phyloP scores from a whole-genome alignment of 2,888 invertebrate genomes.

The Eupithecia pulchellata region DNA sequence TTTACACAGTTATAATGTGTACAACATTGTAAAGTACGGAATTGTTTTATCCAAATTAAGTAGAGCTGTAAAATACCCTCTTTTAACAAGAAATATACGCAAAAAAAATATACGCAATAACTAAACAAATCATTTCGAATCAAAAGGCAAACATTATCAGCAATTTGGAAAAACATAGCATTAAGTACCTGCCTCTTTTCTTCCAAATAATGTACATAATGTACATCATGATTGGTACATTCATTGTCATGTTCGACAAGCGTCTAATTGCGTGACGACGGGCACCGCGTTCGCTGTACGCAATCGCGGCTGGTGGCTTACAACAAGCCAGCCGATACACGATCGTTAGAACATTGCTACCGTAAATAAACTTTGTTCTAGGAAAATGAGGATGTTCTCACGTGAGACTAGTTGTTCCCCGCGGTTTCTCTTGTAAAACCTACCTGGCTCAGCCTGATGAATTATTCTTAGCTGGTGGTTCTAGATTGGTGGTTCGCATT shows the following conservation, averaged over 20 bases:
- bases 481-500: not conserved
- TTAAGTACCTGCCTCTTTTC: not conserved
- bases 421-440: not conserved
- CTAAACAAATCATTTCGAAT: too few species aligned
- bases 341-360: not conserved
- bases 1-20: not conserved
- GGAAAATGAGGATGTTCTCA: not conserved
- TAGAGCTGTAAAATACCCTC: not conserved
- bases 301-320: not conserved
- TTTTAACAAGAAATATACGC: too few species aligned
- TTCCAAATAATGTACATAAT: not conserved
- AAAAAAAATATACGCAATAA: too few species aligned
- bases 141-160: not conserved
- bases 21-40: not conserved
- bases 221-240: not conserved
- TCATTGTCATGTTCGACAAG: not conserved
- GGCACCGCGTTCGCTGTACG: not conserved
- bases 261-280: not conserved
- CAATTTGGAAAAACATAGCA: not conserved
- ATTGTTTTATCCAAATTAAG: not conserved
- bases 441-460: not conserved
- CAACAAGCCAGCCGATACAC: not conserved
- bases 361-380: not conserved
- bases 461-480: not conserved
- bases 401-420: not conserved